A percentile compares a stretch with the other conserved stretches of the same genome.
Conservation (phyloP, 1,140 invertebrate genomes). For the Uloborus diversus region DNA sequence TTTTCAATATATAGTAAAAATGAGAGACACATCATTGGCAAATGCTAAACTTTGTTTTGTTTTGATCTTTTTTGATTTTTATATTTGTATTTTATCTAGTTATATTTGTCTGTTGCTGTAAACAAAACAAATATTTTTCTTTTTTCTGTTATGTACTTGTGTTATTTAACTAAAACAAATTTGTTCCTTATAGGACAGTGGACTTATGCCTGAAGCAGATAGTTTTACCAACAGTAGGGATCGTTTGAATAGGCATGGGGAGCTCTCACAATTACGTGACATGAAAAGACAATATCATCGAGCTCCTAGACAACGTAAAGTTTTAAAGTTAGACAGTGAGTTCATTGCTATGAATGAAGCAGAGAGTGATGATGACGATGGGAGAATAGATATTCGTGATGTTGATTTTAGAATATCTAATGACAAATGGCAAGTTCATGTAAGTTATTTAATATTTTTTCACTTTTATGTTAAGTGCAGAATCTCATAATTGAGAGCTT, state of each 20-base stretch:
- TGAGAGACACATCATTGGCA: too few relatives aligned
- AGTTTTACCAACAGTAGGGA: slow-evolving; percentile 73
- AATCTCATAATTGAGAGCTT: too few relatives aligned
- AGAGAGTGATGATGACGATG: slow-evolving; percentile 69
- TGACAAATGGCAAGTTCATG: slow-evolving; percentile 60
- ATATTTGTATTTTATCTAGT: neutral
- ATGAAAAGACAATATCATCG: slow-evolving; percentile 77
- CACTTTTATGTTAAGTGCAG: too few relatives aligned
- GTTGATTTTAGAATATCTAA: slow-evolving; percentile 74
- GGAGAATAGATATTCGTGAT: slow-evolving; percentile 83
- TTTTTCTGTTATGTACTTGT: neutral
- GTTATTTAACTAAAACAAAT: too few relatives aligned
- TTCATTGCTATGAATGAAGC: slow-evolving; percentile 69
- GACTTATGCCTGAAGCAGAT: slow-evolving; percentile 13
- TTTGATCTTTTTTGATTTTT: neutral
- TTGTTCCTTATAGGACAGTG: slow-evolving; percentile 48
- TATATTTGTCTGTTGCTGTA: too few relatives aligned
- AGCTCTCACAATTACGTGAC: slow-evolving; percentile 83
- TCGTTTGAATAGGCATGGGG: slow-evolving; percentile 81
- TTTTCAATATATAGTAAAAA: too few relatives aligned
- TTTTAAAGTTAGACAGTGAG: slow-evolving; percentile 71
- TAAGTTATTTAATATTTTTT: neutral
- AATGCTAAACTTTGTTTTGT: too few relatives aligned
- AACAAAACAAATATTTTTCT: neutral
- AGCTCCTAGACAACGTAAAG: slow-evolving; percentile 76